Percentiles rank a stretch among this genome's conserved stretches.
These are phyloP conservation scores for Belgica antarctica DNA, from an alignment of 2,888 invertebrate genomes.

Conservation along the genomic window DNA sequence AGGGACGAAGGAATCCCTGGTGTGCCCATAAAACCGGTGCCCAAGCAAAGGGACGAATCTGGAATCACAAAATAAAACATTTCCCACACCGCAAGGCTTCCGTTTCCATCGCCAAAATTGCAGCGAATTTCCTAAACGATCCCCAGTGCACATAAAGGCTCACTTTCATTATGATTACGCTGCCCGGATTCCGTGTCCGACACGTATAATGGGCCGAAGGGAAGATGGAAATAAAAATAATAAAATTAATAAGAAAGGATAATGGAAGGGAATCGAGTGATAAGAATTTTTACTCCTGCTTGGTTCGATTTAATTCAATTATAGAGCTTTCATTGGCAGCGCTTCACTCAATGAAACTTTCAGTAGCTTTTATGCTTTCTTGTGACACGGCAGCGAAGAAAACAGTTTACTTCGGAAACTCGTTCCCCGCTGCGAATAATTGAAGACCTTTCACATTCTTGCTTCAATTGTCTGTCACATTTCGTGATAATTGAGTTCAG, in stretches of 20 bases:
- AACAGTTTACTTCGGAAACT: no score
- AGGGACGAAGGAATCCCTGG: no score
- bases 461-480: not conserved
- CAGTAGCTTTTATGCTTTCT: no score
- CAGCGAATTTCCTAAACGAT: no score
- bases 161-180: not conserved
- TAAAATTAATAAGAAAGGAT: conserved; percentile 38
- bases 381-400: no score
- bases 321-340: not conserved
- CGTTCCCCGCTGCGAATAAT: no score
- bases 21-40: no score
- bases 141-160: not conserved
- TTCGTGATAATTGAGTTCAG: conserved; percentile 6
- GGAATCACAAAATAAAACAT: no score
- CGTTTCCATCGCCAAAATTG: no score
- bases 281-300: conserved; percentile 23
- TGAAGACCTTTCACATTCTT: no score
- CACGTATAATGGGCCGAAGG: conserved; percentile 8
- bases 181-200: not conserved
- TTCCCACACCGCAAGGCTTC: no score
- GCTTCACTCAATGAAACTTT: conserved; percentile 15
- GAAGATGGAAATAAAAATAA: conserved; percentile 32
- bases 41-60: no score
- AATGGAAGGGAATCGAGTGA: conserved; percentile 19
- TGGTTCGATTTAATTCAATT: conserved; percentile 21